These are phyloP conservation scores for Sphenopsis melanotis DNA, from an alignment of 2,797 vertebrate genomes.

Conservation along the genomic window DNA sequence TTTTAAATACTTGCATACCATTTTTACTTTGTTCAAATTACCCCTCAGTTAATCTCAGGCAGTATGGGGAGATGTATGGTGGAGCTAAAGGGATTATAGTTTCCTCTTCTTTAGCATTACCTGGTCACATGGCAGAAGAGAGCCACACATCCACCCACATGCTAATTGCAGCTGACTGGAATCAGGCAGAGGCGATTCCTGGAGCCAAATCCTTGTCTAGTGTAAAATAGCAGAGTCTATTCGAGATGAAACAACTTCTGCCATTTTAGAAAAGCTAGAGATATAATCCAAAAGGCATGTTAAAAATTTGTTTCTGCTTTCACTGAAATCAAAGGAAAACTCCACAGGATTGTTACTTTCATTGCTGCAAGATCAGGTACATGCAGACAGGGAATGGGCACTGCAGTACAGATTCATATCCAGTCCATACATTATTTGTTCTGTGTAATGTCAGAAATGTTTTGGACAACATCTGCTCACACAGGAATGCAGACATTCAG, in stretches of 20 bases:
- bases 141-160: not conserved
- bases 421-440: not conserved
- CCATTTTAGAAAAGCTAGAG: not conserved
- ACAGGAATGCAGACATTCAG: not conserved
- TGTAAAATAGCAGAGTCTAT: not conserved
- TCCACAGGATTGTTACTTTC: not conserved
- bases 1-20: not conserved
- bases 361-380: not conserved
- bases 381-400: not conserved
- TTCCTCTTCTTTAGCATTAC: not conserved
- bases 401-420: not conserved
- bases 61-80: not conserved
- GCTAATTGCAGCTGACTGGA: not conserved
- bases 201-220: not conserved
- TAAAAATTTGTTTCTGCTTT: not conserved
- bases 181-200: not conserved
- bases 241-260: not conserved
- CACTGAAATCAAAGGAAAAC: not conserved
- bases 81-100: constrained; percentile 23
- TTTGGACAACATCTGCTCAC: not conserved
- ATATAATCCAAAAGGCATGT: not conserved
- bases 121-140: not conserved
- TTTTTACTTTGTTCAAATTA: not conserved
- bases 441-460: not conserved
- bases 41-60: not conserved